Evolutionary conservation across 2,797 vertebrate genomes (phyloP), one percentile per base, ranked within the genome.

Genomic region (Phataginus tricuspis): DNA sequence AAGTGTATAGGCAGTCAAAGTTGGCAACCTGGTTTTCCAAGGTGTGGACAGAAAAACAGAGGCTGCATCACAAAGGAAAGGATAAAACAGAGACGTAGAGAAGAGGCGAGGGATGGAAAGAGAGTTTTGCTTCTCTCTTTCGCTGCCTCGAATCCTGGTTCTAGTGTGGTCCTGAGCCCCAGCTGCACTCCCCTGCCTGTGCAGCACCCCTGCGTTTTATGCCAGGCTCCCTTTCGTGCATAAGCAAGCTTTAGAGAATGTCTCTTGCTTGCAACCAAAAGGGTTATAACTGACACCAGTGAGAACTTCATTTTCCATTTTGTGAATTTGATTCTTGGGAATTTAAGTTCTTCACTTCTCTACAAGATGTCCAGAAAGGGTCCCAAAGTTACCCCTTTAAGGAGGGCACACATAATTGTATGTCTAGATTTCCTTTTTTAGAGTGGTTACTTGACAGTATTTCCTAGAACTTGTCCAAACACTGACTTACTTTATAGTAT

Each of bases 401-500:
- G 68, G 31, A 15, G 14, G 27, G 7, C 53, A 45, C 10, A 23
- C 9, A 19, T 19, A 78, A 49, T 66, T 83, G 7, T 21, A 34
- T 42, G 21, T 42, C 42, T 86, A 42, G 5, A 37, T 90, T 92
- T 82, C 68, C 18, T 11, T 89, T 49, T 75, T 61, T 83, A 55
- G 72, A 74, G 11, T 29, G 9, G 15, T 16, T 86, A 53, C 34
- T 80, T 96, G 66, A 79, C 13, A 57, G 31, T 89, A 55, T 95
- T 97, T 84, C 86, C 82, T 94, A 66, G 16, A 42, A 16, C 27
- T 66, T 89, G 14, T 64, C 39, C 45, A 86, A 91, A 75, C 9
- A 83, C 0, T 86, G 63, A 93, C 83, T 89, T 94, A 37, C 66
- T 86, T 94, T 93, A 19, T 34, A 75, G 74, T 77, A 59, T 45